Conservation (phyloP, 2,888 invertebrate genomes). For the Drosophila eohydei region DNA sequence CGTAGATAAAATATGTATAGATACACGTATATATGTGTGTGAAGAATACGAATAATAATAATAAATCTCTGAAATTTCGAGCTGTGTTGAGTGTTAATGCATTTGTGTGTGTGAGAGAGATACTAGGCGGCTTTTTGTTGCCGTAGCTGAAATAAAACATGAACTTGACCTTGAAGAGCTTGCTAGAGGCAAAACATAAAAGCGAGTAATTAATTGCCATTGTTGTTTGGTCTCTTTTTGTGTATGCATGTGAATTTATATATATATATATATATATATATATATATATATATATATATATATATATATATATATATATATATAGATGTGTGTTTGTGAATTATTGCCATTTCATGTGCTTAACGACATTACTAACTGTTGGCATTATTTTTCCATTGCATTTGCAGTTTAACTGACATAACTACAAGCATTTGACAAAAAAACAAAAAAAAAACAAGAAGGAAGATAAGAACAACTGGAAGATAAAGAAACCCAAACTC, state of each 20-base stretch:
- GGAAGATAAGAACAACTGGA: slow-evolving; percentile 15
- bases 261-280: background rate
- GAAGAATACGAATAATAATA: slow-evolving; percentile 31
- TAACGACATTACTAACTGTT: slow-evolving; percentile 38
- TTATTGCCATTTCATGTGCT: slow-evolving; percentile 19
- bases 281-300: background rate
- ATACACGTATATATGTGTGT: slow-evolving; percentile 6
- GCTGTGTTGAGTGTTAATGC: slow-evolving; percentile 12
- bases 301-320: background rate
- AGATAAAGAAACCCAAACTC: slow-evolving; percentile 11
- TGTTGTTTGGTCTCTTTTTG: slow-evolving; percentile 23
- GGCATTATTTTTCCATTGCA: slow-evolving; percentile 8
- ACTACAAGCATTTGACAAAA: slow-evolving; percentile 62
- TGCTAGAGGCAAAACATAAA: slow-evolving; percentile 54
- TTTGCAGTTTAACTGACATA: slow-evolving; percentile 60
- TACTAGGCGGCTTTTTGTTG: slow-evolving; percentile 29
- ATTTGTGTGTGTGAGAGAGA: slow-evolving; percentile 40
- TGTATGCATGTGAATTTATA: slow-evolving; percentile 1
- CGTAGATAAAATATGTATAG: slow-evolving; percentile 12
- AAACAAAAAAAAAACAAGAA: slow-evolving; percentile 12
- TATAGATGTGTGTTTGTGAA: slow-evolving; percentile 2
- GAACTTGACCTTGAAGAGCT: slow-evolving; percentile 76
- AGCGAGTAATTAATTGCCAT: slow-evolving; percentile 51
- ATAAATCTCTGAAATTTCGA: slow-evolving; percentile 31
- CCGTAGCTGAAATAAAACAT: slow-evolving; percentile 56